Conservation (phyloP, 2,113 vertebrate genomes). For the Lamprotornis superbus region DNA sequence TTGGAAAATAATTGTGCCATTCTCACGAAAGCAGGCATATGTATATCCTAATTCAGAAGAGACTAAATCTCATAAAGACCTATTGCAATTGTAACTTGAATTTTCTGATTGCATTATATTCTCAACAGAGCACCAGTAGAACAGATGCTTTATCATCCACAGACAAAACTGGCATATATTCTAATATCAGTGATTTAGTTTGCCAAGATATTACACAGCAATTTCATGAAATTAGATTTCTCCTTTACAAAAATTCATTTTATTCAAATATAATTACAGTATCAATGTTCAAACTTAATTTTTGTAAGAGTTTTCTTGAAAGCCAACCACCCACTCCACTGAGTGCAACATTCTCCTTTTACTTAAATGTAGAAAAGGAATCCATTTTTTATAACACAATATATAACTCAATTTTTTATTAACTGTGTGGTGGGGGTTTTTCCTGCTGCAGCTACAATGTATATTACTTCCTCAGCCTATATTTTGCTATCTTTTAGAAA, state of each 20-base stretch:
- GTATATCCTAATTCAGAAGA: conserved; percentile 39
- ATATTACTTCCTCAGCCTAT: neutral
- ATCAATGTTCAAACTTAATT: conserved; percentile 29
- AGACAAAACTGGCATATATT: conserved; percentile 28
- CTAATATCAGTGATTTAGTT: neutral
- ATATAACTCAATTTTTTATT: neutral
- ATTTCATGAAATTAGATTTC: neutral
- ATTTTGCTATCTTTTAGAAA: neutral
- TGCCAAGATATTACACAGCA: conserved; percentile 24
- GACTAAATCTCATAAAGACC: conserved; percentile 57
- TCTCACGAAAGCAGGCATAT: neutral
- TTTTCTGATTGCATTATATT: conserved; percentile 72
- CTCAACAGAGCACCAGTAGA: conserved; percentile 42
- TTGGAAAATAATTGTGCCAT: conserved; percentile 34
- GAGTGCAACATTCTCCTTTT: neutral
- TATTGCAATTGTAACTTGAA: conserved; percentile 58
- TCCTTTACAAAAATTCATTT: conserved; percentile 35
- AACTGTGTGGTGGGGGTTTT: neutral
- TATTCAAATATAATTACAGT: conserved; percentile 40
- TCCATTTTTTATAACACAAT: neutral
- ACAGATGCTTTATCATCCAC: conserved; percentile 65
- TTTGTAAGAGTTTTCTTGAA: conserved; percentile 33
- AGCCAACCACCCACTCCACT: neutral
- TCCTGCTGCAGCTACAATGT: neutral
- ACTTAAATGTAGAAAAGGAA: neutral